A percentile compares a stretch with the other conserved stretches of the same genome.
These are phyloP conservation scores for Drusus annulatus DNA, from an alignment of 1,140 invertebrate genomes.

Conservation along the genomic window DNA sequence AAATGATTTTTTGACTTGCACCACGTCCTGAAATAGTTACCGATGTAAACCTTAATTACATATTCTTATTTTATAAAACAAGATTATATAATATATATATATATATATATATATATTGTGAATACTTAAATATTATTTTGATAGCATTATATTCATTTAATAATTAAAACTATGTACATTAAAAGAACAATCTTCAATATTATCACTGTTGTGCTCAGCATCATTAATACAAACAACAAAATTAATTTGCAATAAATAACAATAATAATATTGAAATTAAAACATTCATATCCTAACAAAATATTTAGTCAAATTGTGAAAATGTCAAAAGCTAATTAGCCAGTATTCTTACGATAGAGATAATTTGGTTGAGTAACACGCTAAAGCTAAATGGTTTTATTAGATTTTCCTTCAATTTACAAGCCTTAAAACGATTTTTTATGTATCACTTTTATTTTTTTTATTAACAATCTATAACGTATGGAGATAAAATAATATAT, in stretches of 20 bases:
- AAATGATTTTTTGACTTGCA: not conserved
- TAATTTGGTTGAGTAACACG: constrained; percentile 1
- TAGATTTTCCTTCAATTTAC: not conserved
- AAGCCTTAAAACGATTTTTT: constrained; percentile 23
- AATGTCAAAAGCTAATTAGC: constrained; percentile 33
- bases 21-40: not conserved
- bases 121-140: not conserved
- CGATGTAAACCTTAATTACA: not conserved
- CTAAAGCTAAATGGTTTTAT: constrained; percentile 17
- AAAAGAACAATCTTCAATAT: not conserved
- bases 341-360: not conserved
- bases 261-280: constrained; percentile 10
- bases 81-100: not conserved
- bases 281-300: not conserved
- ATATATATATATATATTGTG: not conserved
- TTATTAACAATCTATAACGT: constrained; percentile 10
- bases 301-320: constrained; percentile 30
- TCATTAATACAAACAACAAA: not conserved
- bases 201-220: constrained; percentile 20
- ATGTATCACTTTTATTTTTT: constrained; percentile 2
- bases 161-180: not conserved
- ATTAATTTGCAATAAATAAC: constrained; percentile 12
- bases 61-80: not conserved
- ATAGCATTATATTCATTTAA: not conserved
- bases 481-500: constrained; percentile 22